phyloP scores from a whole-genome alignment of 1,140 invertebrate species.

The Lutraria rhynchaena region DNA sequence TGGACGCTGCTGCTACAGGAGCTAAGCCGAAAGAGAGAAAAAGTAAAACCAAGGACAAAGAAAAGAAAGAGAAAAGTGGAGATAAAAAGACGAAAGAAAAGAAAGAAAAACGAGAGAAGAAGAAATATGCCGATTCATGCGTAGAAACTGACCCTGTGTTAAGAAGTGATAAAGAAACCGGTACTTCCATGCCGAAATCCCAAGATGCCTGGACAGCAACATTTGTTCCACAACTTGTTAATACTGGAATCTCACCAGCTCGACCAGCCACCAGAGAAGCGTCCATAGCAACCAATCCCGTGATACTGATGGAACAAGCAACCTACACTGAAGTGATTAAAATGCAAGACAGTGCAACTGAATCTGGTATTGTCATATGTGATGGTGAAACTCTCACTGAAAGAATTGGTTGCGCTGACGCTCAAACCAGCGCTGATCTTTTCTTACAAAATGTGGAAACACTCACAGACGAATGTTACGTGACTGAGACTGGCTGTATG shows the following conservation, averaged over 20 bases:
- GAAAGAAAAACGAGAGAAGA: constrained; percentile 54
- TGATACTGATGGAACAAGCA: constrained; percentile 70
- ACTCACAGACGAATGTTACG: constrained; percentile 60
- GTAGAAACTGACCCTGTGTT: constrained; percentile 59
- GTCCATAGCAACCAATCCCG: constrained; percentile 69
- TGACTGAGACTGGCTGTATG: constrained; percentile 59
- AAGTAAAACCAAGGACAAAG: constrained; percentile 51
- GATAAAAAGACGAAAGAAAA: constrained; percentile 55
- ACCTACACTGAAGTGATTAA: constrained; percentile 73
- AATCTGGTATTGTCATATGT: constrained; percentile 66
- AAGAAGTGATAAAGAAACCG: constrained; percentile 72
- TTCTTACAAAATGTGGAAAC: constrained; percentile 66
- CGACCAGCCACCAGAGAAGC: constrained; percentile 73
- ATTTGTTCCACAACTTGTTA: constrained; percentile 65
- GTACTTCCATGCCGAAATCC: constrained; percentile 57
- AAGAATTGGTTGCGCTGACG: constrained; percentile 64
- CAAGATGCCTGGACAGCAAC: constrained; percentile 76
- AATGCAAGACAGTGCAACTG: constrained; percentile 66
- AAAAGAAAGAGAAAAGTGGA: constrained; percentile 35
- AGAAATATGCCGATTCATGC: constrained; percentile 61
- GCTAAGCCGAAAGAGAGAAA: constrained; percentile 50
- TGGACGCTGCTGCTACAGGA: constrained; percentile 26
- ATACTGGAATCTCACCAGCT: constrained; percentile 74
- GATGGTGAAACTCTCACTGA: constrained; percentile 78
- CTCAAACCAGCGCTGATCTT: constrained; percentile 72